These are phyloP conservation scores for Odobenus rosmarus DNA, from an alignment of 2,113 vertebrate genomes.

Conservation along the genomic window DNA sequence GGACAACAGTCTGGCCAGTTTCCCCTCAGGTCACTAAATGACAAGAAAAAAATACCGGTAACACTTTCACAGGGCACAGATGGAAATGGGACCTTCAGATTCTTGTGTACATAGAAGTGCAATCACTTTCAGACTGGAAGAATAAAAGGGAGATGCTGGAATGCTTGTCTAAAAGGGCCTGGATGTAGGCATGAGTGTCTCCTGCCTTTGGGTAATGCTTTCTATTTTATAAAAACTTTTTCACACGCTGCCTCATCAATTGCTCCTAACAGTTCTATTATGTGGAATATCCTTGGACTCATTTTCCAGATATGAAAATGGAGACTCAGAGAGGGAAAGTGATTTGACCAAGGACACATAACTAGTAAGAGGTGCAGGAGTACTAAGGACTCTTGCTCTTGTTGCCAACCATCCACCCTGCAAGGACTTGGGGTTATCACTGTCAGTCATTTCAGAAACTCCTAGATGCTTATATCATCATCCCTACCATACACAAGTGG, in stretches of 20 bases:
- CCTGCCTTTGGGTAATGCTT: background rate
- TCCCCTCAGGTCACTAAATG: constrained; percentile 65
- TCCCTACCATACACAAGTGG: background rate
- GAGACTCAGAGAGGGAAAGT: background rate
- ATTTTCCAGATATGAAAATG: constrained; percentile 1
- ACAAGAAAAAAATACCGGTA: constrained; percentile 54
- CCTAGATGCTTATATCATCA: background rate
- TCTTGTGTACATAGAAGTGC: background rate
- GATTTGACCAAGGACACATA: background rate
- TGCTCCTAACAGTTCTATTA: background rate
- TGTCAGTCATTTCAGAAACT: background rate
- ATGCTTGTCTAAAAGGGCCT: background rate
- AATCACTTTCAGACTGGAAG: background rate
- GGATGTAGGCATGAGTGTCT: background rate
- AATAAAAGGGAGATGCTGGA: background rate
- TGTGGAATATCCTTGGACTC: background rate
- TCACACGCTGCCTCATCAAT: background rate
- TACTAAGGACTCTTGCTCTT: background rate
- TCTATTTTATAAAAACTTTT: background rate
- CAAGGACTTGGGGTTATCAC: background rate
- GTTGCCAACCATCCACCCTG: background rate
- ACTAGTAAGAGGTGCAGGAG: background rate
- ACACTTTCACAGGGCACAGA: constrained; percentile 32
- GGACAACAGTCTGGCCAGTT: constrained; percentile 70
- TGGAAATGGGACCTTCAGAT: background rate